A percentile compares a stretch with the other conserved stretches of the same genome.
Evolutionary conservation across 2,113 vertebrate genomes (phyloP).

Genomic region (Notothenia rossii): DNA sequence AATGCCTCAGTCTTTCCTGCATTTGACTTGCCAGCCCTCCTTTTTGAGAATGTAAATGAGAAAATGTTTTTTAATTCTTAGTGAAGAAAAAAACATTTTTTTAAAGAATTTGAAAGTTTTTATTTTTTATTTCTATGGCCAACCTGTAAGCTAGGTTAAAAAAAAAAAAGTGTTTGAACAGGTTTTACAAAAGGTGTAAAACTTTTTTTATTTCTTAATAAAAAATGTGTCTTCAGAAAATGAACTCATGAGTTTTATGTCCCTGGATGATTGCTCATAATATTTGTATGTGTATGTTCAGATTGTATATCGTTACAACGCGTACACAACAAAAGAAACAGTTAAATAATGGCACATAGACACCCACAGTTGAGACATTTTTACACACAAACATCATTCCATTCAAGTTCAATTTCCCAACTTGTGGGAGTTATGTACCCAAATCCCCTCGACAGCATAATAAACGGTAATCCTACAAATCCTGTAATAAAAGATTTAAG

Average conservation of each 20-base stretch:
- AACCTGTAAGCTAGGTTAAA: slow-evolving; percentile 69
- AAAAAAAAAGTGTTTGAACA: slow-evolving; percentile 68
- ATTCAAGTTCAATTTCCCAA: slow-evolving; percentile 46
- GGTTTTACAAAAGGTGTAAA: slow-evolving; percentile 78
- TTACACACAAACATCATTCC: neutral
- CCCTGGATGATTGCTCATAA: neutral
- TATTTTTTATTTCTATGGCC: slow-evolving; percentile 75
- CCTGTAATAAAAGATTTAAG: slow-evolving; percentile 47
- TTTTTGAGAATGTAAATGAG: slow-evolving; percentile 70
- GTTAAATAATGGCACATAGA: neutral
- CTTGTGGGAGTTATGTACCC: slow-evolving; percentile 20
- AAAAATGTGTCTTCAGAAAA: slow-evolving; percentile 81
- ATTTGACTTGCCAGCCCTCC: slow-evolving; percentile 62
- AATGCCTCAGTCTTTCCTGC: slow-evolving; percentile 40
- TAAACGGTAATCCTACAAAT: slow-evolving; percentile 54
- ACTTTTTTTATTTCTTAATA: slow-evolving; percentile 83
- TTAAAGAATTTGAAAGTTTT: slow-evolving; percentile 70
- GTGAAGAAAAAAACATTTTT: slow-evolving; percentile 68
- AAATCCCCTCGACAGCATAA: slow-evolving; percentile 51
- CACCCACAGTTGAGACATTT: neutral
- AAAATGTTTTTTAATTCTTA: slow-evolving; percentile 71
- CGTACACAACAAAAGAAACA: too few relatives aligned
- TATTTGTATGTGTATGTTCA: too few relatives aligned
- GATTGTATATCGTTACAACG: too few relatives aligned
- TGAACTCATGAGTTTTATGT: slow-evolving; percentile 19